Evolutionary conservation across 2,113 vertebrate genomes (phyloP).

Genomic region (Sus scrofa): T2T-Sscrofa CM000813.6:147658501-147659000

Average conservation of each 20-base stretch:
- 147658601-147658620: neutral
- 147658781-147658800: neutral
- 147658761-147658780: neutral
- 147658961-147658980: neutral
- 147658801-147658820: neutral
- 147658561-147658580: neutral
- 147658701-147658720: neutral
- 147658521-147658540: neutral
- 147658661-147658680: neutral
- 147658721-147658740: neutral
- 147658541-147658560: neutral
- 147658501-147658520: neutral
- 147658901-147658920: too few species aligned
- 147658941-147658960: neutral
- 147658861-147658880: neutral
- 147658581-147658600: neutral
- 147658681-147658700: neutral
- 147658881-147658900: neutral
- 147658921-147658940: neutral
- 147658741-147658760: neutral
- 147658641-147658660: neutral
- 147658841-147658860: neutral
- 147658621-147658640: neutral
- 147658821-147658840: neutral
- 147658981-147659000: neutral